Base-by-base conservation (phyloP, 30 jellyfish, hydroid and myxozoan genomes). In the Morbakka virulenta region DNA sequence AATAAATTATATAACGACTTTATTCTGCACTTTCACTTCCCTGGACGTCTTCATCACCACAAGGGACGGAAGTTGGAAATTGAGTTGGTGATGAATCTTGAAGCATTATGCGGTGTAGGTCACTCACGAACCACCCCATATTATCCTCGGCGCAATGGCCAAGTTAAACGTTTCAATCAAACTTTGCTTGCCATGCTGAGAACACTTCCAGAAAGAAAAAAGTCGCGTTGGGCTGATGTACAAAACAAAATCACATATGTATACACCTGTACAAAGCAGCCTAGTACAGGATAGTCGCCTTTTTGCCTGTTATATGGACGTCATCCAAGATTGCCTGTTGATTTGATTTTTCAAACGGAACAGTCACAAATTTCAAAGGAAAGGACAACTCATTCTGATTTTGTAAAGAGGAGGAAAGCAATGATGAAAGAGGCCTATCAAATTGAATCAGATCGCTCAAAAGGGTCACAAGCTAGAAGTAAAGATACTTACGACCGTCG, bases 11-110 rank as follows among this genome's bases (percentile, higher is more conserved):
- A 72, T 47, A 69, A 69, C 28, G 94, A 82, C 35, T 82, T 48
- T 35, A 82, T 82, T 1, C 87, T 48, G 13, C 79, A 82, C 4
- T 61, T 82, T 32, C 75, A 87, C 35, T 72, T n/a, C 25, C 94
- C 94, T 27, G 53, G 36, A 28, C 66, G 71, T 28, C 25, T 82
- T 32, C 81, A 62, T 48, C 94, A 82, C 31, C 87, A 71, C 81
- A 80, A 82, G 72, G 81, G 94, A 47, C 32, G 69, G 17, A 77
- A 82, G 30, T 82, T 82, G 29, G 94, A 72, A 70, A 82, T 71
- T 61, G 63, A 49, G 0, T 35, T 82, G 66, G 52, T 82, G 47
- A 36, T 47, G 12, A 65, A 48, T 1, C 69, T 71, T 35, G 82
- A 82, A 20, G 4, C 22, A 22, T 35, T 69, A 20, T 29, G 23